Evolutionary conservation across 2,113 vertebrate species (phyloP), one percentile per base, ranked within the genome.

Genomic region (Lathamus discolor): DNA sequence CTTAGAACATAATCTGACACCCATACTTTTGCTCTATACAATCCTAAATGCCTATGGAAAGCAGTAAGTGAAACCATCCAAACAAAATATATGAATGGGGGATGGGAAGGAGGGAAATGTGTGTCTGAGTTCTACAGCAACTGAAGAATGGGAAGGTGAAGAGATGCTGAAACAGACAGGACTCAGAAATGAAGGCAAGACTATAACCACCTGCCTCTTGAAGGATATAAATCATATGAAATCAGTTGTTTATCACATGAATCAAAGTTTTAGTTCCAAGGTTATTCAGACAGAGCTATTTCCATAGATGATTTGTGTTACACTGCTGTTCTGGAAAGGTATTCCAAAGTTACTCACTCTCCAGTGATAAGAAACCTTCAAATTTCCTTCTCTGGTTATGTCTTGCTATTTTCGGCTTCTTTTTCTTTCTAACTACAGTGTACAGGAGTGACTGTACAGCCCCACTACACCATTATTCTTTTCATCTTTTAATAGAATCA

Each of bases 1-100:
- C 49, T 55, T 33, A 37, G 22, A 33, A 16, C 18, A 1, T 44
- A 37, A 51, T 72, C 22, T 84, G 48, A 49, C 35, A 57, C 20
- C 19, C 0, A 0, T 37, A 7, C 4, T 31, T 86, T 12, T 37
- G 2, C 13, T 86, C 78, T 23, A 17, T 86, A 27, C 1, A 55
- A 16, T 33, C 18, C 4, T 24, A 49, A 61, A 22, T 25, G 28
- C 20, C 3, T 39, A 43, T n/a, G 24, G 24, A 49, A 74, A 44
- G 10, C 31, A n/a, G 25, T 43, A 6, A 27, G 1, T 35, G 55
- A 55, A 84, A 88, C 4, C 11, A 46, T 52, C 6, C 35, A 46
- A 67, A 61, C 10, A 61, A 83, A 54, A 61, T 33, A 2, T 33
- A 19, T 57, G 10, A 8, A 5, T 4, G 69, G 44, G 6, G 31